Percentiles rank a stretch among this genome's conserved stretches.
phyloP scores from a whole-genome alignment of 2,113 vertebrate genomes.

The Recurvirostra avosetta region DNA sequence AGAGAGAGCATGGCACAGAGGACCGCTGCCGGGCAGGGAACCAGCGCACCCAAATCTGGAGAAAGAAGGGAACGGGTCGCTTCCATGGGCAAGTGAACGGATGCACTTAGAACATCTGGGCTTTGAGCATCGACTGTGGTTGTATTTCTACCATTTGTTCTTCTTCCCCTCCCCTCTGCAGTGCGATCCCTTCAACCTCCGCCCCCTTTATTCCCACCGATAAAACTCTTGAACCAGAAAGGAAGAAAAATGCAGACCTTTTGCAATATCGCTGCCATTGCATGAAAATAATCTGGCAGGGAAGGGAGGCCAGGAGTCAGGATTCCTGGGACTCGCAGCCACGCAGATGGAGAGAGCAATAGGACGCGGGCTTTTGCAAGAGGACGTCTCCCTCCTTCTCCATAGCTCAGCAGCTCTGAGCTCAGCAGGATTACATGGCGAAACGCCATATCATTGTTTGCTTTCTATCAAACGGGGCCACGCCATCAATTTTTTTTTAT shows the following conservation, averaged over 20 bases:
- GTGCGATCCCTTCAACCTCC: not conserved
- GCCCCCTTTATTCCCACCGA: fast-evolving
- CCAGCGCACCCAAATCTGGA: not conserved
- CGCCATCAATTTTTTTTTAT: not conserved
- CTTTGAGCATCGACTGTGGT: fast-evolving
- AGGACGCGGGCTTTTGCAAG: not conserved
- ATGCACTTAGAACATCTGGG: too few species aligned
- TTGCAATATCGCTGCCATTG: not conserved
- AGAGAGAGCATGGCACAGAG: not conserved
- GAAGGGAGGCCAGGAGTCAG: not conserved
- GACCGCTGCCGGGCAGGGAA: not conserved
- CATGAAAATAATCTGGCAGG: not conserved
- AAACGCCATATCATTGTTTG: not conserved
- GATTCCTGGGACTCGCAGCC: not conserved
- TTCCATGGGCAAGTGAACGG: fast-evolving
- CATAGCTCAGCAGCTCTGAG: fast-evolving
- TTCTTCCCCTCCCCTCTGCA: not conserved
- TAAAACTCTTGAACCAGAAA: not conserved
- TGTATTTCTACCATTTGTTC: not conserved
- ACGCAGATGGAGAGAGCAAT: fast-evolving
- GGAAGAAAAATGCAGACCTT: not conserved
- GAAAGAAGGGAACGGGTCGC: not conserved
- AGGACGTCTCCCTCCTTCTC: not conserved
- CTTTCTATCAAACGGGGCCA: not conserved
- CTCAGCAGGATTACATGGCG: fast-evolving